Evolutionary conservation across 1,140 invertebrate genomes (phyloP).

Genomic region (Trichoplusia ni): DNA sequence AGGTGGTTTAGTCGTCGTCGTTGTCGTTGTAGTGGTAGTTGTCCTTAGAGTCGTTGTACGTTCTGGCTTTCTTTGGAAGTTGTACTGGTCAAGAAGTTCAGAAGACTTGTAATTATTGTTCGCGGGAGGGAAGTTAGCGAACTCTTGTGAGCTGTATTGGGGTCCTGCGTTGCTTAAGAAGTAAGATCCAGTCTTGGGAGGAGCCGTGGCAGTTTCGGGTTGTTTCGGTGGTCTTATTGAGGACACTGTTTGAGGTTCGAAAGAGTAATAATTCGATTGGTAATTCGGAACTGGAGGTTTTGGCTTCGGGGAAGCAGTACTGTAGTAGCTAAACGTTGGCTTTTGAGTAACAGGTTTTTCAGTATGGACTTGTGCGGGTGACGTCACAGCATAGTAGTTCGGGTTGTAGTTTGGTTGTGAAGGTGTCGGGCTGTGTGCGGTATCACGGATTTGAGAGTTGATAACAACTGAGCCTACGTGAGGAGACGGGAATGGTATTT

Average conservation of each 20-base stretch:
- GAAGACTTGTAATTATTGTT: slow-evolving; percentile 41
- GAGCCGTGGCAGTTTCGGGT: slow-evolving; percentile 40
- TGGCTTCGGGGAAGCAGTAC: slow-evolving; percentile 60
- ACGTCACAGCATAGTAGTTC: slow-evolving; percentile 48
- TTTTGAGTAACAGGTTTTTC: slow-evolving; percentile 60
- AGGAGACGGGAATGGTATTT: slow-evolving; percentile 91
- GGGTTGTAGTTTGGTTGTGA: slow-evolving; percentile 39
- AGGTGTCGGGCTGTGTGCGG: slow-evolving; percentile 30
- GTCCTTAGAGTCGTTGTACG: slow-evolving; percentile 40
- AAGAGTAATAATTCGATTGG: slow-evolving; percentile 68
- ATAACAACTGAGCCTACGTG: slow-evolving; percentile 92
- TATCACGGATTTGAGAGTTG: slow-evolving; percentile 77
- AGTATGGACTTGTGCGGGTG: slow-evolving; percentile 36
- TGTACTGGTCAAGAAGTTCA: slow-evolving; percentile 38
- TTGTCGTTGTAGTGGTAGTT: slow-evolving; percentile 50
- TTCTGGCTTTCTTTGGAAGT: slow-evolving; percentile 33
- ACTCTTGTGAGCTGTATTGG: slow-evolving; percentile 58
- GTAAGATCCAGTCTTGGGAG: slow-evolving; percentile 56
- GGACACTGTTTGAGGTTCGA: slow-evolving; percentile 70
- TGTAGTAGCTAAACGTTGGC: slow-evolving; percentile 66
- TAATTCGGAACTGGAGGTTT: slow-evolving; percentile 46
- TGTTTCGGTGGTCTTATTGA: slow-evolving; percentile 56
- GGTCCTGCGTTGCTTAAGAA: slow-evolving; percentile 57
- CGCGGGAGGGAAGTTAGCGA: slow-evolving; percentile 49
- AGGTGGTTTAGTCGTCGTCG: slow-evolving; percentile 53